These are phyloP conservation scores for Thecocarcelia acutangulata DNA, from an alignment of 2,888 invertebrate species.

Conservation along the genomic window DNA sequence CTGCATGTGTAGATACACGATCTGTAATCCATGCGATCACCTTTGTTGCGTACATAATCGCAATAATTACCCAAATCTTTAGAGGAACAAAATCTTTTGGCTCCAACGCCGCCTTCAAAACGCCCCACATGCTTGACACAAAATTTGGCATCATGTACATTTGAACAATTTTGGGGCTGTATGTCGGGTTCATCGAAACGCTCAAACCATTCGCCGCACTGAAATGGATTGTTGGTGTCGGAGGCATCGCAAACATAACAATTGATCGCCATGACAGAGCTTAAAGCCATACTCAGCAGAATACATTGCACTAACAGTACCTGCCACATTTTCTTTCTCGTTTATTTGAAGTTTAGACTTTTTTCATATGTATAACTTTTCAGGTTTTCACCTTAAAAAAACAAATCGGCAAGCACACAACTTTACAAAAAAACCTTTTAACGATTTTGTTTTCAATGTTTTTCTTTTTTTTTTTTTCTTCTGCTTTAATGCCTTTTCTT, in stretches of 20 bases:
- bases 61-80: slow-evolving; percentile 94
- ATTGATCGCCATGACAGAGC: slow-evolving; percentile 84
- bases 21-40: slow-evolving; percentile 91
- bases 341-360: slow-evolving; percentile 15
- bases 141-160: slow-evolving; percentile 91
- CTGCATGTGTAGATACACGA: slow-evolving; percentile 94
- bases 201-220: slow-evolving; percentile 91
- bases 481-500: slow-evolving; percentile 19
- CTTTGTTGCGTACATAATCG: slow-evolving; percentile 91
- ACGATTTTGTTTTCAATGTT: slow-evolving; percentile 32
- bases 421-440: slow-evolving; percentile 23
- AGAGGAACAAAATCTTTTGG: slow-evolving; percentile 93
- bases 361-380: slow-evolving; percentile 8
- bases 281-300: slow-evolving; percentile 63
- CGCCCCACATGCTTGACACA: slow-evolving; percentile 97
- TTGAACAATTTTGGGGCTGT: slow-evolving; percentile 87
- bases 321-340: slow-evolving; percentile 52
- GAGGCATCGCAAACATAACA: slow-evolving; percentile 96
- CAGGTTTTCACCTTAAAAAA: slow-evolving; percentile 27
- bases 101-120: slow-evolving; percentile 94
- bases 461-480: slow-evolving; percentile 13
- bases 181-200: slow-evolving; percentile 85
- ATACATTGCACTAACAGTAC: slow-evolving; percentile 65
- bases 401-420: slow-evolving; percentile 26
- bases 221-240: slow-evolving; percentile 88